Percentiles rank a stretch among this genome's conserved stretches.
Evolutionary conservation across 1,140 invertebrate species (phyloP).

Genomic region (Plodia interpunctella): DNA sequence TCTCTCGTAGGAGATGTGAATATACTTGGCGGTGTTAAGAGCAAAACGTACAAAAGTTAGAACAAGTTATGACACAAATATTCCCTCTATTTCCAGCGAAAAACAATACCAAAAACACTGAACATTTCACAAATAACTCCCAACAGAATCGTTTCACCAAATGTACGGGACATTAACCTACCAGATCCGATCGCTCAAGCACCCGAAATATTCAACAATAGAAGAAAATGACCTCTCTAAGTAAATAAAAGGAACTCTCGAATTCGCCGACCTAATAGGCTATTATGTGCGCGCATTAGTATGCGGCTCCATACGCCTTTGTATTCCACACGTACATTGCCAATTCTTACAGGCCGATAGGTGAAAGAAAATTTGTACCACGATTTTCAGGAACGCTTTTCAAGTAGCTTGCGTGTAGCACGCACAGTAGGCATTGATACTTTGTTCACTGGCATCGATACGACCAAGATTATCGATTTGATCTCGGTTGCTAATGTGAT

Average conservation of each 20-base stretch:
- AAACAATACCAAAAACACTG: neutral
- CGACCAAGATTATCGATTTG: neutral
- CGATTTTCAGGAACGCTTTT: slow-evolving; percentile 1
- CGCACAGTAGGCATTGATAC: neutral
- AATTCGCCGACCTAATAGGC: slow-evolving; percentile 7
- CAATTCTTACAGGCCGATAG: slow-evolving; percentile 3
- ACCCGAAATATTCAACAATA: slow-evolving; percentile 1
- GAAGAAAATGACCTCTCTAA: slow-evolving; percentile 7
- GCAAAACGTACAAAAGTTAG: too few species aligned
- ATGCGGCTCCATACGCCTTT: slow-evolving; percentile 1
- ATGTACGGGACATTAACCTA: neutral
- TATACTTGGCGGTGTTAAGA: too few species aligned
- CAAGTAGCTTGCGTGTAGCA: slow-evolving; percentile 1
- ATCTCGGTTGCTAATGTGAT: neutral
- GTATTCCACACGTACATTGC: slow-evolving; percentile 8
- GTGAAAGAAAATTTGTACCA: neutral
- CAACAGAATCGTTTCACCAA: neutral
- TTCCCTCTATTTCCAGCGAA: too few species aligned
- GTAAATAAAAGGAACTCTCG: slow-evolving; percentile 7
- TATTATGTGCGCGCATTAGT: slow-evolving; percentile 9
- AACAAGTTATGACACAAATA: too few species aligned
- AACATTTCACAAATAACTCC: slow-evolving; percentile 3
- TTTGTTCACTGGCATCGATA: neutral
- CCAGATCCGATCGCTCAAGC: neutral
- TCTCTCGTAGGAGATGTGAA: too few species aligned